phyloP scores from a whole-genome alignment of 2,113 vertebrate genomes.

The Felis catus region DNA sequence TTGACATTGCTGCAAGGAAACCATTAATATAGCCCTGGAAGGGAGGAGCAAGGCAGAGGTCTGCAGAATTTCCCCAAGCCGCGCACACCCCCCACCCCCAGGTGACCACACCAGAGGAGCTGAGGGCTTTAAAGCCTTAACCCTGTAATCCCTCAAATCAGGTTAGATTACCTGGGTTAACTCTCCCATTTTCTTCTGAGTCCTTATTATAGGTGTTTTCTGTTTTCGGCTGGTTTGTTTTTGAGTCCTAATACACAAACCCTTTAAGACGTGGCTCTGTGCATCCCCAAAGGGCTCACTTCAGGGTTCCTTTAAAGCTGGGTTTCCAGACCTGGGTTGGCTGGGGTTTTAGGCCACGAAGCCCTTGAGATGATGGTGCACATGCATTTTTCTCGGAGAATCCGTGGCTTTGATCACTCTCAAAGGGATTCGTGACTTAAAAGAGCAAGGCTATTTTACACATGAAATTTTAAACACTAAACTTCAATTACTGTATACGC shows the following conservation, averaged over 20 bases:
- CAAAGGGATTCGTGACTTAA: not conserved
- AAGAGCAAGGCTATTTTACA: not conserved
- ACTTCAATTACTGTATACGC: not conserved
- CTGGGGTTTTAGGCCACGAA: not conserved
- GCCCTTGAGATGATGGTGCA: not conserved
- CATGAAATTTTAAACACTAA: not conserved
- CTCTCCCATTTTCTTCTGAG: not conserved
- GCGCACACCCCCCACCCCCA: not conserved
- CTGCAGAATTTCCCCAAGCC: not conserved
- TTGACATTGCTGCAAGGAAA: not conserved
- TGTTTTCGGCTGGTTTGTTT: not conserved
- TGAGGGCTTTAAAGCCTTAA: not conserved
- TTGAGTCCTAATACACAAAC: not conserved
- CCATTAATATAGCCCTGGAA: rapidly evolving
- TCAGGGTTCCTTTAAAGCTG: not conserved
- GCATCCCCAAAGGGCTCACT: not conserved
- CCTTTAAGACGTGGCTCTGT: not conserved
- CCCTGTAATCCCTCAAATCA: not conserved
- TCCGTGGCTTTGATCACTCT: not conserved
- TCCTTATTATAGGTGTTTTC: not conserved
- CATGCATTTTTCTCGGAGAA: not conserved
- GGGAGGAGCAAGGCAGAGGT: not conserved
- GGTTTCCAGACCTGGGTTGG: not conserved
- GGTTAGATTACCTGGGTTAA: not conserved
- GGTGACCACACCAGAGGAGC: not conserved